phyloP scores from a whole-genome alignment of 2,888 invertebrate genomes.

The Coelogynopora nodosa region DNA sequence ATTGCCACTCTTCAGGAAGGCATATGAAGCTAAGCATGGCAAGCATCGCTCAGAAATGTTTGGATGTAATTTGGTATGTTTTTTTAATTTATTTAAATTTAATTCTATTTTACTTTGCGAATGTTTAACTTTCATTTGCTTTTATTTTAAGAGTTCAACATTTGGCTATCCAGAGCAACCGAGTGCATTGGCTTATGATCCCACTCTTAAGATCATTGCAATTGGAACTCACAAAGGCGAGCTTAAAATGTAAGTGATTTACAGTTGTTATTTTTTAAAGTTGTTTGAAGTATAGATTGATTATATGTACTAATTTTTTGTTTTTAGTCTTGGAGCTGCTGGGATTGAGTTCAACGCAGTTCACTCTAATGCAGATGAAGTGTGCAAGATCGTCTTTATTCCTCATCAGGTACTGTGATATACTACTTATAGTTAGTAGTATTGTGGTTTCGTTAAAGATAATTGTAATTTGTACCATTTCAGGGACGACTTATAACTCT shows the following conservation, averaged over 20 bases:
- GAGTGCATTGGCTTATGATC: constrained; percentile 86
- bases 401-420: constrained; percentile 67
- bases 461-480: constrained; percentile 34
- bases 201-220: constrained; percentile 78
- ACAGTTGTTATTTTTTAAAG: background rate
- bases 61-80: background rate
- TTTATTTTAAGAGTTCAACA: background rate
- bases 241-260: constrained; percentile 71
- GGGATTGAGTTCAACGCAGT: constrained; percentile 91
- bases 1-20: background rate
- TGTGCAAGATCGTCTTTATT: constrained; percentile 71
- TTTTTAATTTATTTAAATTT: too few species aligned
- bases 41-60: background rate
- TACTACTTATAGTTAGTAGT: constrained; percentile 30
- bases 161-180: constrained; percentile 89
- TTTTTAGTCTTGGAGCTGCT: constrained; percentile 74
- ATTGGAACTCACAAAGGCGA: constrained; percentile 88
- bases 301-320: background rate
- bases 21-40: background rate
- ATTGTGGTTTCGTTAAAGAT: background rate
- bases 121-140: background rate
- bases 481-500: constrained; percentile 78
- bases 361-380: constrained; percentile 72
- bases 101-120: too few species aligned
- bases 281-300: background rate